Base-by-base conservation (phyloP, 1,140 invertebrate genomes). In the Myzus persicae region DNA sequence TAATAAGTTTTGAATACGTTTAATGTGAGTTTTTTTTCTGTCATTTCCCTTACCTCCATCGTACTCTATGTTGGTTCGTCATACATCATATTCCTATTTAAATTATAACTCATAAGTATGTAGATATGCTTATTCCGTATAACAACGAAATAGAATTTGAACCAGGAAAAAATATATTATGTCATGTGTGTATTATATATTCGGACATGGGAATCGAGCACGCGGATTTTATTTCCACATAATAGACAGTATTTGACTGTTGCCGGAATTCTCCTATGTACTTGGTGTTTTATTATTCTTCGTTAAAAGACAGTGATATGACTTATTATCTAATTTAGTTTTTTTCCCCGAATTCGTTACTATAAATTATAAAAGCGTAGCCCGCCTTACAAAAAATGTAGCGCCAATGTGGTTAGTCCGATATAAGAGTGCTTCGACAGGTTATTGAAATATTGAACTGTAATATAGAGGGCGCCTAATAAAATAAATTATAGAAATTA, bases 121-220 rank as follows among this genome's bases (percentile, higher is more conserved):
- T n/a, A n/a, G n/a, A n/a, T 18, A 81, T 20, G n/a, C 3, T 0
- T 22, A 44, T 44, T 42, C 44, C 82, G 40, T 84, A 42, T 11
- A 31, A n/a, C 26, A 36, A 42, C 42, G 38, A 42, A 31, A 87
- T 22, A n/a, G 44, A 48, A 48, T 48, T 88, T 20, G 1, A 36
- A 88, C 46, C 85, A 1, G 46, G 44, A 88, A 88, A 88, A 88
- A 88, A 88, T 88, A 38, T 22, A 88, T 88, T 36, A 36, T 36
- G n/a, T 20, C 14, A 18, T 46, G 42, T 38, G 85, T 36, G 31
- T 87, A 87, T 8, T 48, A 36, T 4, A 18, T 5, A 48, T 51
- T 88, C n/a, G 85, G 85, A 88, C n/a, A 88, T 46, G 85, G 44
- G 42, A 46, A 88, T 18, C n/a, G 7, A 48, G 44, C 85, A 88